Percentiles rank a stretch among this genome's conserved stretches.
These are phyloP conservation scores for Trachymyrmex cornetzi DNA, from an alignment of 1,140 invertebrate genomes.

Conservation along the genomic window DNA sequence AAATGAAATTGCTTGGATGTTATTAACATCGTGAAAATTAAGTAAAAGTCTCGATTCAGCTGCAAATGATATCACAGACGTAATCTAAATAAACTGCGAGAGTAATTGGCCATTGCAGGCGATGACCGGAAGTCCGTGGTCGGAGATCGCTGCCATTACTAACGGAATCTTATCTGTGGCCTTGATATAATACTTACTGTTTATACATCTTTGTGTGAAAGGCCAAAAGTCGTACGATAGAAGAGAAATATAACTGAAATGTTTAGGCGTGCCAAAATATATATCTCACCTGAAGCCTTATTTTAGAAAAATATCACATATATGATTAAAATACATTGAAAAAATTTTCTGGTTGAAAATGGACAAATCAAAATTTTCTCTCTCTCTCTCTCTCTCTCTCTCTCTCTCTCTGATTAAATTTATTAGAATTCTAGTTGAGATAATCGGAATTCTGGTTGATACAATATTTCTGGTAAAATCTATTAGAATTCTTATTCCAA, in stretches of 20 bases:
- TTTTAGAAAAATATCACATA: no score
- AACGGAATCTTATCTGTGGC: constrained; percentile 62
- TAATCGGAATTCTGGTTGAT: no score
- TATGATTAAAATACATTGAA: no score
- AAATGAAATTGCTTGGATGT: neutral
- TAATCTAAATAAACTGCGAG: constrained; percentile 46
- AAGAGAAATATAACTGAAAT: neutral
- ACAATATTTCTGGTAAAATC: no score
- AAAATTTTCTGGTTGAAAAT: no score
- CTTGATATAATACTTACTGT: constrained; percentile 54
- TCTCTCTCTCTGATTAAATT: no score
- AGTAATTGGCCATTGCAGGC: constrained; percentile 47
- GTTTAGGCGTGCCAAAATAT: neutral
- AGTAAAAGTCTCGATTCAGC: constrained; percentile 33
- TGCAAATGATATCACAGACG: constrained; percentile 53
- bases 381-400: no score
- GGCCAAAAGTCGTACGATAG: constrained; percentile 33
- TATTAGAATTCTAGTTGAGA: no score
- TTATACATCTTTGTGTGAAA: constrained; percentile 29
- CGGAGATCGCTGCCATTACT: constrained; percentile 31
- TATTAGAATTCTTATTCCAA: no score
- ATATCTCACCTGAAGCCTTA: neutral
- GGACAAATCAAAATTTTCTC: no score
- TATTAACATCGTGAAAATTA: constrained; percentile 9
- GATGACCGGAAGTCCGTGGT: constrained; percentile 68